A percentile compares a stretch with the other conserved stretches of the same genome.
phyloP scores from a whole-genome alignment of 2,113 vertebrate genomes.

The Balaenoptera acutorostrata region DNA sequence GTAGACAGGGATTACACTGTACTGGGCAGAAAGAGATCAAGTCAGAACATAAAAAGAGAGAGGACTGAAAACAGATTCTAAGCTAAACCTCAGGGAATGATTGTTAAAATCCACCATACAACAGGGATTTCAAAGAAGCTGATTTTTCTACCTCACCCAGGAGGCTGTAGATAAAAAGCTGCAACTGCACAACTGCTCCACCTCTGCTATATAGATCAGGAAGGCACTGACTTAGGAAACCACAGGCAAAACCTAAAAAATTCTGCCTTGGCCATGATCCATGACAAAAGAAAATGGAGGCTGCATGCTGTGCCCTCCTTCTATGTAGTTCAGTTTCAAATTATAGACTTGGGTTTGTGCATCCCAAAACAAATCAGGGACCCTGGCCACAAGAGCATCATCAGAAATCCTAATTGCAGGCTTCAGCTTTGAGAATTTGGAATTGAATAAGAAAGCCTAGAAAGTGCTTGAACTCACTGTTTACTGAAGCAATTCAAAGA shows the following conservation, averaged over 20 bases:
- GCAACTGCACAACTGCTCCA: background rate
- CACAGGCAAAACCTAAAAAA: background rate
- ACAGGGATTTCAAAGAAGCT: background rate
- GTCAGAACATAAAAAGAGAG: background rate
- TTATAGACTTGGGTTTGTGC: background rate
- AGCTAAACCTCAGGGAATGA: background rate
- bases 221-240: background rate
- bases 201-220: background rate
- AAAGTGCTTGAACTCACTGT: background rate
- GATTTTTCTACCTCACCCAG: background rate
- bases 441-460: background rate
- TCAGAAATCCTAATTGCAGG: background rate
- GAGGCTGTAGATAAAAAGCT: background rate
- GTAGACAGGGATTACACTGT: background rate
- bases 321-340: background rate
- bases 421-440: background rate
- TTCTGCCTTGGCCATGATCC: background rate
- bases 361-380: background rate
- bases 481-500: background rate
- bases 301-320: background rate
- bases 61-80: background rate
- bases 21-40: background rate
- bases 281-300: background rate
- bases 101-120: background rate
- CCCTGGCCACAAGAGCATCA: background rate